A percentile compares a stretch with the other conserved stretches of the same genome.
Conservation (phyloP, 35 echinoderm and acorn worm genomes). For the Acanthaster planci region DNA sequence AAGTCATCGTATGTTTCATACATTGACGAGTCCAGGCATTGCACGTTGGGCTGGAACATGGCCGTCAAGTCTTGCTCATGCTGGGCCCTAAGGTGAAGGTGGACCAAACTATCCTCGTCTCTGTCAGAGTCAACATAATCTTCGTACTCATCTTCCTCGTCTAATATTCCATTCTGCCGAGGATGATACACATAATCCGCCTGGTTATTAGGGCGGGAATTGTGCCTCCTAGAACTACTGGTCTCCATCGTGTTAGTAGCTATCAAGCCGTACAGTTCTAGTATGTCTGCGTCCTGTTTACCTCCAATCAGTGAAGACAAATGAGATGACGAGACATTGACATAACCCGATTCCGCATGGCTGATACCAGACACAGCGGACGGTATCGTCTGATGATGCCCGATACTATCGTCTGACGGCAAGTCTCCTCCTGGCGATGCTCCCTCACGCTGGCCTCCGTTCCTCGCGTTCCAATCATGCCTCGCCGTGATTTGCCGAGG, state of each 20-base stretch:
- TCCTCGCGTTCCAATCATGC: slow-evolving; percentile 22
- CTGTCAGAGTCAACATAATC: slow-evolving; percentile 25
- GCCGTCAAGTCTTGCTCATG: slow-evolving; percentile 66
- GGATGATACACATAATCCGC: slow-evolving; percentile 5
- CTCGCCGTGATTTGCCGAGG: slow-evolving; percentile 8
- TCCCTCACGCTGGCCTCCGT: background rate
- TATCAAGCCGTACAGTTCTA: background rate
- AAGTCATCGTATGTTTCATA: slow-evolving; percentile 84
- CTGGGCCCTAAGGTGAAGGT: background rate
- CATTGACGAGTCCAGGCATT: slow-evolving; percentile 64
- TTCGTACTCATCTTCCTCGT: background rate
- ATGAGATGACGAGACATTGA: slow-evolving; percentile 24
- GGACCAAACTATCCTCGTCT: background rate
- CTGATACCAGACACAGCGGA: background rate
- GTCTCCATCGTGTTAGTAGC: background rate
- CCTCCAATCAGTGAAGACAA: background rate
- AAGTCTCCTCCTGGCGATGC: background rate
- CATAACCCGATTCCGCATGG: background rate
- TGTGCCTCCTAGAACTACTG: background rate
- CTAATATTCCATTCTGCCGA: slow-evolving; percentile 9
- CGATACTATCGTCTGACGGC: background rate
- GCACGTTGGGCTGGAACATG: slow-evolving; percentile 50
- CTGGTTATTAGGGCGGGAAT: slow-evolving; percentile 5
- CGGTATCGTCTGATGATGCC: background rate
- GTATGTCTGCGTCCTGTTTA: background rate